Evolutionary conservation across 2,888 invertebrate genomes (phyloP).

Genomic region (Beris chalybata): DNA sequence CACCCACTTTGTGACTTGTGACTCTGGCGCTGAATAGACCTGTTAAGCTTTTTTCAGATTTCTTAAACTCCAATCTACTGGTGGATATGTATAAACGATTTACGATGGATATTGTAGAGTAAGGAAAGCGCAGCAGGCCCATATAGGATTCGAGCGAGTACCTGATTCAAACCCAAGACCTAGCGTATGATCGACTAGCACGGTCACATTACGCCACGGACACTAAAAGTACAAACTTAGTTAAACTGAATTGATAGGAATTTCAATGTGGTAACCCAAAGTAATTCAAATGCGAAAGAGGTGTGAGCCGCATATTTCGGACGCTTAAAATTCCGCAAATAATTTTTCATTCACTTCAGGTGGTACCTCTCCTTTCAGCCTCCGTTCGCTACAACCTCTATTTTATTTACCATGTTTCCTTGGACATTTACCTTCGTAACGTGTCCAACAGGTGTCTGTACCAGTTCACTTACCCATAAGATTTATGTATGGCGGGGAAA

Average conservation of each 20-base stretch:
- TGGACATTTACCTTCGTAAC: constrained; percentile 31
- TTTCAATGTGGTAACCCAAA: neutral
- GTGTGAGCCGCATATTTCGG: constrained; percentile 29
- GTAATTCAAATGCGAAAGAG: constrained; percentile 23
- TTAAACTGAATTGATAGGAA: neutral
- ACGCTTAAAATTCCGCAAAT: constrained; percentile 17
- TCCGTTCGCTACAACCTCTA: constrained; percentile 18
- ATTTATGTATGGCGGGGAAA: constrained; percentile 7
- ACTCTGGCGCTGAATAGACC: too few relatives aligned
- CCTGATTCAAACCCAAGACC: too few relatives aligned
- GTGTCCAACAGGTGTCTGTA: constrained; percentile 25
- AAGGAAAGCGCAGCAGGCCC: too few relatives aligned
- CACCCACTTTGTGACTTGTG: too few relatives aligned
- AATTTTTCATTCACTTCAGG: constrained; percentile 25
- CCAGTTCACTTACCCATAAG: constrained; percentile 12
- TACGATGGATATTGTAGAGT: too few relatives aligned
- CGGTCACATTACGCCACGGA: too few relatives aligned
- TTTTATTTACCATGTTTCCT: constrained; percentile 18
- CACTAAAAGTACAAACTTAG: too few relatives aligned
- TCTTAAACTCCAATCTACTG: too few relatives aligned
- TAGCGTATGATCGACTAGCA: too few relatives aligned
- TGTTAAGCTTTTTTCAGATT: too few relatives aligned
- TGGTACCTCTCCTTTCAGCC: constrained; percentile 17
- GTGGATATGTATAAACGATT: too few relatives aligned
- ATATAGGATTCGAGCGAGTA: too few relatives aligned